Evolutionary conservation across 2,888 invertebrate species (phyloP), one percentile per base, ranked within the genome.

Genomic region (Clistopyga incitator): DNA sequence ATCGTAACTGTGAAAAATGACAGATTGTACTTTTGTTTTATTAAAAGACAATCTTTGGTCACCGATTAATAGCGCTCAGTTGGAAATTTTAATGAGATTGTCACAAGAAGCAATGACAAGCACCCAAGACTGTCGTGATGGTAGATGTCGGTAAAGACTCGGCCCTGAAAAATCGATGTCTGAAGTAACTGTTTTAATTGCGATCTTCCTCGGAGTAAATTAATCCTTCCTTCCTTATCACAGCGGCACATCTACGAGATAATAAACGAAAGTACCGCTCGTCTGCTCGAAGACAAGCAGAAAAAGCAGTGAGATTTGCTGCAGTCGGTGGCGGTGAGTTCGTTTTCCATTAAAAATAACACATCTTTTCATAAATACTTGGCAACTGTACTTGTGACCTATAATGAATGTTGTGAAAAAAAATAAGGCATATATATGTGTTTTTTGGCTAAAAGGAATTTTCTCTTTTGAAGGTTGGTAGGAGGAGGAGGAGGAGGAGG

Each of bases 171-270:
- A 20, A 23, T 8, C 52, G 20, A 54, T 54, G 52, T 10, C 20
- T 10, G 52, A 54, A 54, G 52, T 8, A 54, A 10, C 52, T 54
- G 20, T 20, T 64, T 64, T 18, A 64, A 34, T 38, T 38, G 11
- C 64, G 64, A 64, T 38, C 18, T 64, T 38, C 38, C 34, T 34
- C 38, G n/a, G 2, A 6, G 64, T 18, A 64, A 64, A 38, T 64
- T 38, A 64, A 64, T 64, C 18, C 38, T 38, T n/a, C n/a, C 34
- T 61, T 38, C 38, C 64, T 64, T 25, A 38, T 64, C 64, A 64
- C n/a, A 64, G 38, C 64, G 20, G 2, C 18, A 20, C 18, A 64
- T 59, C 29, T 29, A 34, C 38, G 38, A 42, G 38, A 64, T 38
- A 38, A 6, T 64, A 38, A 64, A 64, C 38, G n/a, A 3, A 64